Evolutionary conservation across 2,797 vertebrate species (phyloP).

Genomic region (Rhinoraja longicauda): DNA sequence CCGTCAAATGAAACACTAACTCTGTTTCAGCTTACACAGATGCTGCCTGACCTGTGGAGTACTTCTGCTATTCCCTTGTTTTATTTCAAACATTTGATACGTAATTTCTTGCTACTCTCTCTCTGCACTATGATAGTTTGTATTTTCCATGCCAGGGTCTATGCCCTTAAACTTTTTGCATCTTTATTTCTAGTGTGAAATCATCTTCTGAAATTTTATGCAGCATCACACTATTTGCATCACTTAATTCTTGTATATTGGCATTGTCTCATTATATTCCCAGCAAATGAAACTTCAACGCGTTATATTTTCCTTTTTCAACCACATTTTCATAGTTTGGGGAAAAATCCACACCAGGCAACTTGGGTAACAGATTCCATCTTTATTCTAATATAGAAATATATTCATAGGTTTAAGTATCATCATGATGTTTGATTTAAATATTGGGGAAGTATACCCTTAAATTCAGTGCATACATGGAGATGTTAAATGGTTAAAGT

Average conservation of each 20-base stretch:
- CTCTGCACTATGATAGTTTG: background rate
- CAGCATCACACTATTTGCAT: background rate
- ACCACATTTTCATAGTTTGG: background rate
- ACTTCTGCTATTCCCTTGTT: too few species aligned
- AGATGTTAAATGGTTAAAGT: background rate
- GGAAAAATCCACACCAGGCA: background rate
- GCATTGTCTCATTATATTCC: background rate
- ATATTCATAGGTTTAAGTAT: slow-evolving; percentile 1
- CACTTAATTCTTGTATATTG: background rate
- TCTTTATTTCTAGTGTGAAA: background rate
- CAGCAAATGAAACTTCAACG: background rate
- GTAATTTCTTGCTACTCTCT: background rate
- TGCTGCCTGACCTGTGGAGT: too few species aligned
- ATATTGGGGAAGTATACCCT: background rate
- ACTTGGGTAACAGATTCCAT: slow-evolving; percentile 12
- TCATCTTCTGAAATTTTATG: background rate
- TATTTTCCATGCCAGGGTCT: background rate
- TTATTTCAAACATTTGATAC: too few species aligned
- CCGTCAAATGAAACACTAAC: too few species aligned
- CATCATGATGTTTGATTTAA: background rate
- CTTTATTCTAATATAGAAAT: slow-evolving; percentile 35
- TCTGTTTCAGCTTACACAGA: too few species aligned
- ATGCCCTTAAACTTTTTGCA: background rate
- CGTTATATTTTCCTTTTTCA: background rate
- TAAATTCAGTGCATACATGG: background rate